Evolutionary conservation across 1,140 invertebrate genomes (phyloP).

Genomic region (Drosophila pruinosa): DNA sequence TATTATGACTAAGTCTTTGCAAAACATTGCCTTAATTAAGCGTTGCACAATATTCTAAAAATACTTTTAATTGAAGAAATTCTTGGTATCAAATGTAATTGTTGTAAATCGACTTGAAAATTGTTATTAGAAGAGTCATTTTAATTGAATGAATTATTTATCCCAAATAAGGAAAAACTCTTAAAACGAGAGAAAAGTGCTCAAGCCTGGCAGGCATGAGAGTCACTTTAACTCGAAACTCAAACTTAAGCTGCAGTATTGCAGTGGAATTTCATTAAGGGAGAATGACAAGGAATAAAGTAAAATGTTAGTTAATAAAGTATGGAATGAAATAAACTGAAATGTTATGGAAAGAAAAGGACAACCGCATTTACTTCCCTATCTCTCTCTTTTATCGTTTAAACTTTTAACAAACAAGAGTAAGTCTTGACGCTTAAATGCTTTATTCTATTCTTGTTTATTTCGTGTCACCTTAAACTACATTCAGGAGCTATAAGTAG

Average conservation of each 20-base stretch:
- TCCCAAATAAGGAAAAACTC: neutral
- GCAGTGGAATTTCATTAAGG: neutral
- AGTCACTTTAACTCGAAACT: neutral
- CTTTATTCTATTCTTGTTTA: neutral
- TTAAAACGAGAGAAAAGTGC: neutral
- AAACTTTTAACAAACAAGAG: neutral
- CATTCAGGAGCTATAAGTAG: slow-evolving; percentile 1
- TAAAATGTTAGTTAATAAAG: neutral
- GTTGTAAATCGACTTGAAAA: too few species aligned
- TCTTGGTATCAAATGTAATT: too few species aligned
- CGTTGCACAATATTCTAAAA: neutral
- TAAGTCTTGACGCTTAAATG: neutral
- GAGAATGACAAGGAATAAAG: neutral
- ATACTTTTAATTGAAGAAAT: neutral
- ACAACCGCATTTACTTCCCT: neutral
- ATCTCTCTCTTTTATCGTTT: neutral
- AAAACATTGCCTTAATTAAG: neutral
- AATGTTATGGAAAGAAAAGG: neutral
- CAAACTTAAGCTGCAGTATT: neutral
- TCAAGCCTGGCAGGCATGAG: too few species aligned
- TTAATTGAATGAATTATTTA: neutral
- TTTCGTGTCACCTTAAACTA: slow-evolving; percentile 5
- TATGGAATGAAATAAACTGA: neutral
- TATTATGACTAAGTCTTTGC: neutral
- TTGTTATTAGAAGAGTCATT: too few species aligned